These are phyloP conservation scores for Eolophus roseicapilla DNA, from an alignment of 2,113 vertebrate genomes.

Conservation along the genomic window DNA sequence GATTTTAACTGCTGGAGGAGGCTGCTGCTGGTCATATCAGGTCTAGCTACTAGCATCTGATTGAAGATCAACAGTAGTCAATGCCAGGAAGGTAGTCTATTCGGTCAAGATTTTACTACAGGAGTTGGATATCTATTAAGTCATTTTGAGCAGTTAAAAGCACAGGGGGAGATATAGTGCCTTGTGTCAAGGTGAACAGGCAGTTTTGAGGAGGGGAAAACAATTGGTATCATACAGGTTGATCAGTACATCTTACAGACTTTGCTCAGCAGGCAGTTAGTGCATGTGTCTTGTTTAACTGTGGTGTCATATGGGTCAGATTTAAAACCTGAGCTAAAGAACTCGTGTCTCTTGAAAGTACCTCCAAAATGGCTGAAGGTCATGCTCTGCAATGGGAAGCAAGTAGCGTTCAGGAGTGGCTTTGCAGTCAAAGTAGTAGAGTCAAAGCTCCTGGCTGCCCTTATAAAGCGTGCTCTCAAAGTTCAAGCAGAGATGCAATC, in stretches of 20 bases:
- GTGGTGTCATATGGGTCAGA: background rate
- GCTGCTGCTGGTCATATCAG: background rate
- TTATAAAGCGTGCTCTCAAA: background rate
- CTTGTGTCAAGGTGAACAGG: background rate
- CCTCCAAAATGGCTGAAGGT: background rate
- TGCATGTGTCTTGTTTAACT: background rate
- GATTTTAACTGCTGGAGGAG: background rate
- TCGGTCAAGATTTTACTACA: background rate
- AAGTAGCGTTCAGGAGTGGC: background rate
- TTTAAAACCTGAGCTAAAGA: background rate
- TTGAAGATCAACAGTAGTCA: background rate
- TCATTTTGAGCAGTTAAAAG: background rate
- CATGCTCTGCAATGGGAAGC: background rate
- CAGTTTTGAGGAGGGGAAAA: background rate
- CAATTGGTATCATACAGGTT: background rate
- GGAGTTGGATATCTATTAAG: background rate
- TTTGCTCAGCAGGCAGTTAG: background rate
- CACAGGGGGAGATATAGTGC: background rate
- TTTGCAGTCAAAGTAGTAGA: background rate
- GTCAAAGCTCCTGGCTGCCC: background rate
- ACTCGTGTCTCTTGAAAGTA: fast-evolving
- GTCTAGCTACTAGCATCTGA: background rate
- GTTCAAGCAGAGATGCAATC: background rate
- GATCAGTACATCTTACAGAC: background rate
- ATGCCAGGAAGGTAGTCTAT: background rate